These are phyloP conservation scores for Lipophrys pholis DNA, from an alignment of 2,113 vertebrate species.

Conservation along the genomic window DNA sequence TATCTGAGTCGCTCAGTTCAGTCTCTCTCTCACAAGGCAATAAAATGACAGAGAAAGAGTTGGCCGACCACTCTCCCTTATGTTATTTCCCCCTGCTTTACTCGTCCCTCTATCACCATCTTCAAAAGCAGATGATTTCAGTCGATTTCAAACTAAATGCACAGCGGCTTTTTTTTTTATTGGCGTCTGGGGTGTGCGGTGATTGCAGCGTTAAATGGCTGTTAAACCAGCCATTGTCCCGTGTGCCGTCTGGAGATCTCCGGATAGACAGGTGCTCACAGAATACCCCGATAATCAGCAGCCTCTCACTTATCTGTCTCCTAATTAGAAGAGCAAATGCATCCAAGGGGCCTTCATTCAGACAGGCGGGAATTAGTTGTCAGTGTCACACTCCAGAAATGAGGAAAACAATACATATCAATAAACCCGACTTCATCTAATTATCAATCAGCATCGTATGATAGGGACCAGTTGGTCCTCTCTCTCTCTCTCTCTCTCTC, in stretches of 20 bases:
- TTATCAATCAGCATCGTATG: constrained; percentile 51
- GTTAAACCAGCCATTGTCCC: constrained; percentile 72
- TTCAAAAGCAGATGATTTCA: constrained; percentile 65
- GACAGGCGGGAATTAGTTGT: constrained; percentile 32
- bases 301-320: constrained; percentile 57
- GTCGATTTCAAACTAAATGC: constrained; percentile 63
- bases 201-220: constrained; percentile 72
- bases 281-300: constrained; percentile 51
- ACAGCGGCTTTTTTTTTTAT: constrained; percentile 48
- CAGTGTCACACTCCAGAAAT: constrained; percentile 21
- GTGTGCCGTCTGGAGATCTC: constrained; percentile 66
- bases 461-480: constrained; percentile 29
- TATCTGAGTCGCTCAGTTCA: constrained; percentile 25
- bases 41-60: constrained; percentile 43
- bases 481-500: not conserved
- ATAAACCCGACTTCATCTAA: constrained; percentile 38
- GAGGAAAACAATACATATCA: constrained; percentile 51
- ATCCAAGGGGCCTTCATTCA: constrained; percentile 35
- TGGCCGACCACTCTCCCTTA: constrained; percentile 50
- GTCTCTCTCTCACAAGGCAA: constrained; percentile 13
- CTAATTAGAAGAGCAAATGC: constrained; percentile 68
- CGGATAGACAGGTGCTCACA: constrained; percentile 70
- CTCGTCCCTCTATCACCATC: constrained; percentile 28
- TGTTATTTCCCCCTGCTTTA: constrained; percentile 44
- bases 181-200: constrained; percentile 53